Percentiles rank a stretch among this genome's conserved stretches.
These are phyloP conservation scores for Euproctis similis DNA, from an alignment of 2,888 invertebrate genomes.

Conservation along the genomic window DNA sequence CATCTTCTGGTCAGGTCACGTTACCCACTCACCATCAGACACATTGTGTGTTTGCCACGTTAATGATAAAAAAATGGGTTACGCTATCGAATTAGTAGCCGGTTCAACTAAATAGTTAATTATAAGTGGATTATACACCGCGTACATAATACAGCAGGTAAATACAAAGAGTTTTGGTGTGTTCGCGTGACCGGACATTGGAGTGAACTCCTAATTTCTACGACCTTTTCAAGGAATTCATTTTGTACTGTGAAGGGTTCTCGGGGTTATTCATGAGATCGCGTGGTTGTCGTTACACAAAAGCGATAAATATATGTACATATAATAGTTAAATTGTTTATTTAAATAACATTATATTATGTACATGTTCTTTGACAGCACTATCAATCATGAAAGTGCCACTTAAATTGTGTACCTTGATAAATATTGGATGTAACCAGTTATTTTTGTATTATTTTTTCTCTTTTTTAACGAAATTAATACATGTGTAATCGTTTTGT, in stretches of 20 bases:
- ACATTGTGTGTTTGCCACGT: too few species aligned
- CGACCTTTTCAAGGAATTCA: constrained; percentile 72
- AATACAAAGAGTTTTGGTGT: constrained; percentile 45
- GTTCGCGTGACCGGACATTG: constrained; percentile 61
- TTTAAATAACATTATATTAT: constrained; percentile 18
- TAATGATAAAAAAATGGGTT: too few species aligned
- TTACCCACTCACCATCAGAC: too few species aligned
- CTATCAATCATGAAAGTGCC: constrained; percentile 14
- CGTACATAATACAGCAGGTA: constrained; percentile 43
- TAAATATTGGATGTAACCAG: neutral
- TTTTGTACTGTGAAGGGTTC: constrained; percentile 37
- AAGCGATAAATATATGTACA: too few species aligned
- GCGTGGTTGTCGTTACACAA: constrained; percentile 43
- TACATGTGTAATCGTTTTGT: too few species aligned
- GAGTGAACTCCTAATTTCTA: constrained; percentile 68
- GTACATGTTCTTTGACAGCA: constrained; percentile 8
- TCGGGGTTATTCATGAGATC: constrained; percentile 50
- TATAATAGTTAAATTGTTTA: constrained; percentile 49
- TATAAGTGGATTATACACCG: constrained; percentile 28
- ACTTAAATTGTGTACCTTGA: constrained; percentile 2
- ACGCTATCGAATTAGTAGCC: too few species aligned
- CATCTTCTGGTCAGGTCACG: too few species aligned
- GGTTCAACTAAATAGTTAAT: constrained; percentile 20
- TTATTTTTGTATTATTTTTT: too few species aligned
- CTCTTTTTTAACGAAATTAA: too few species aligned